Conservation (phyloP, 2,888 invertebrate species). For the Thecocarcelia acutangulata region DNA sequence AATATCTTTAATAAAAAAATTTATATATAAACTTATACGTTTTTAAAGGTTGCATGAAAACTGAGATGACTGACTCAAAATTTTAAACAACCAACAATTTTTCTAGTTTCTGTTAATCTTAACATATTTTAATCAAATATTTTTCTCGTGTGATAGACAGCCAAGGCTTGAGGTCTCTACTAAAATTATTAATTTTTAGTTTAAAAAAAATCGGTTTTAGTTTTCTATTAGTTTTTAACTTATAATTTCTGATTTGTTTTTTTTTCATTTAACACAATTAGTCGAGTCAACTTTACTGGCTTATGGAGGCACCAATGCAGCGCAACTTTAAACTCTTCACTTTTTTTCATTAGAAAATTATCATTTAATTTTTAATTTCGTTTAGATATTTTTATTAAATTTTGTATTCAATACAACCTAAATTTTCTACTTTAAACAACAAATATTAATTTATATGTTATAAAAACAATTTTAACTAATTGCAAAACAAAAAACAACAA, state of each 20-base stretch:
- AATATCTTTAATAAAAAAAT: too few relatives aligned
- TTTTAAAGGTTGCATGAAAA: too few relatives aligned
- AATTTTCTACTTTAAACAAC: slow-evolving; percentile 9
- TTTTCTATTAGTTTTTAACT: neutral
- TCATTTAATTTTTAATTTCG: slow-evolving; percentile 43
- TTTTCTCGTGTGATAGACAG: too few relatives aligned
- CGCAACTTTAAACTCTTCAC: slow-evolving; percentile 65
- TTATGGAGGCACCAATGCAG: slow-evolving; percentile 66
- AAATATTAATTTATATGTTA: slow-evolving; percentile 22
- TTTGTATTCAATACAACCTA: slow-evolving; percentile 44
- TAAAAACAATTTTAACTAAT: slow-evolving; percentile 22
- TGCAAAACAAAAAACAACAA: slow-evolving; percentile 29
- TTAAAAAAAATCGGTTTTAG: neutral
- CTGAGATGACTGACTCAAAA: too few relatives aligned
- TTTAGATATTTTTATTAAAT: slow-evolving; percentile 47
- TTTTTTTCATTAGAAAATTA: slow-evolving; percentile 48
- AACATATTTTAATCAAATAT: too few relatives aligned
- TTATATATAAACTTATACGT: too few relatives aligned
- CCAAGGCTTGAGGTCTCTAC: too few relatives aligned
- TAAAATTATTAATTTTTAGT: too few relatives aligned
- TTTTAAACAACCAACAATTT: too few relatives aligned
- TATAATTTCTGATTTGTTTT: slow-evolving; percentile 23
- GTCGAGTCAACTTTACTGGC: slow-evolving; percentile 66
- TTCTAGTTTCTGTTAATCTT: too few relatives aligned
- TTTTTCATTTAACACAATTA: slow-evolving; percentile 37